Evolutionary conservation across 1,140 invertebrate genomes (phyloP).

Genomic region (Thrips palmi): DNA sequence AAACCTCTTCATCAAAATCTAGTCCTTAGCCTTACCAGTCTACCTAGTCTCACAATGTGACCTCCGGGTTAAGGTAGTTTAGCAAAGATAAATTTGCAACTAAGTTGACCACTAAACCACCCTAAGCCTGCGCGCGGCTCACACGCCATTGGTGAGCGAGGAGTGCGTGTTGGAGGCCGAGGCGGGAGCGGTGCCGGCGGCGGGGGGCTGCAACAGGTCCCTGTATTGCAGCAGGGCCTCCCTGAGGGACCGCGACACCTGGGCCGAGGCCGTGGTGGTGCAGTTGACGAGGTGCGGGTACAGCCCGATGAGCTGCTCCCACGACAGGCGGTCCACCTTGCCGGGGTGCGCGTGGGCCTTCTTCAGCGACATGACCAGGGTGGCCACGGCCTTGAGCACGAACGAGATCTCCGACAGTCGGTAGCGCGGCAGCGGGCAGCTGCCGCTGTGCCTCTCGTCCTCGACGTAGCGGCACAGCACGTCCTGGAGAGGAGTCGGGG

Average conservation of each 20-base stretch:
- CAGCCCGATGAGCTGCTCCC: conserved; percentile 78
- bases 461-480: conserved; percentile 76
- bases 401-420: conserved; percentile 89
- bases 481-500: no score
- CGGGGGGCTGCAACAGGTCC: conserved; percentile 59
- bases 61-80: no score
- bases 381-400: conserved; percentile 88
- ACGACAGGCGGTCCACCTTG: conserved; percentile 70
- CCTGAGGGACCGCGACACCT: conserved; percentile 62
- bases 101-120: no score
- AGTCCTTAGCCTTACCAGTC: no score
- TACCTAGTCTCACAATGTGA: no score
- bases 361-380: conserved; percentile 78
- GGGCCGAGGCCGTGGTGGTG: conserved; percentile 47
- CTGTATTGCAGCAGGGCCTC: conserved; percentile 77
- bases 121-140: no score
- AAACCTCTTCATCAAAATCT: no score
- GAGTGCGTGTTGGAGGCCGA: no score
- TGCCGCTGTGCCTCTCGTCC: conserved; percentile 74
- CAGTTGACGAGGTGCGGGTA: conserved; percentile 85
- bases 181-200: no score
- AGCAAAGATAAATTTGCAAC: no score
- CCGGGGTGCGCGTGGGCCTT: conserved; percentile 72
- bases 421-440: conserved; percentile 78
- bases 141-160: no score